Evolutionary conservation across 37 sponge, comb jelly and placozoan genomes (phyloP).

Genomic region (Hormiphora californensis): DNA sequence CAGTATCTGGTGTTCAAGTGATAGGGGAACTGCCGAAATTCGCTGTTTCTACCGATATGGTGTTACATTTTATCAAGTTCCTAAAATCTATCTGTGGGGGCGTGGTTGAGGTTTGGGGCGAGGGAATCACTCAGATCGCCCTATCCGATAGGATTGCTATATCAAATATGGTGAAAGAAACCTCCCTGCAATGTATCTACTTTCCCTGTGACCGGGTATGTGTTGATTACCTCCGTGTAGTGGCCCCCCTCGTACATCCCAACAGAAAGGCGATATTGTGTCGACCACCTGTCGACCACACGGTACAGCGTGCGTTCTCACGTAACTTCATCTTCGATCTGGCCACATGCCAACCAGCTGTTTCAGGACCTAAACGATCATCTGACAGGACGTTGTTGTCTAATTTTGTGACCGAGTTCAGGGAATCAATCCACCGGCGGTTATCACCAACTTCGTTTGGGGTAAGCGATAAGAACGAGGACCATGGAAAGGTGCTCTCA

Average conservation of each 20-base stretch:
- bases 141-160: conserved; percentile 26
- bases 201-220: conserved; percentile 22
- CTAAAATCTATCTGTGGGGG: neutral
- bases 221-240: neutral
- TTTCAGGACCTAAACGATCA: conserved; percentile 32
- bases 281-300: neutral
- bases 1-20: neutral
- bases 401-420: neutral
- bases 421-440: neutral
- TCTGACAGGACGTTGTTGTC: neutral
- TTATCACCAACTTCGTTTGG: conserved; percentile 23
- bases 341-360: neutral
- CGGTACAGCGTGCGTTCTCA: neutral
- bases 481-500: neutral
- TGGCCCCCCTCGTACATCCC: neutral
- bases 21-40: neutral
- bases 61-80: conserved; percentile 28
- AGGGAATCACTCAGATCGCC: neutral
- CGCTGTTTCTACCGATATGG: conserved; percentile 45
- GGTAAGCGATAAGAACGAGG: neutral
- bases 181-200: neutral
- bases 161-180: conserved; percentile 52
- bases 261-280: neutral
- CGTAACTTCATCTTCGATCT: neutral
- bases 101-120: conserved; percentile 37